Percentiles rank a stretch among this genome's conserved stretches.
Conservation (phyloP, 2,113 vertebrate species). For the Dermatemys mawii region DNA sequence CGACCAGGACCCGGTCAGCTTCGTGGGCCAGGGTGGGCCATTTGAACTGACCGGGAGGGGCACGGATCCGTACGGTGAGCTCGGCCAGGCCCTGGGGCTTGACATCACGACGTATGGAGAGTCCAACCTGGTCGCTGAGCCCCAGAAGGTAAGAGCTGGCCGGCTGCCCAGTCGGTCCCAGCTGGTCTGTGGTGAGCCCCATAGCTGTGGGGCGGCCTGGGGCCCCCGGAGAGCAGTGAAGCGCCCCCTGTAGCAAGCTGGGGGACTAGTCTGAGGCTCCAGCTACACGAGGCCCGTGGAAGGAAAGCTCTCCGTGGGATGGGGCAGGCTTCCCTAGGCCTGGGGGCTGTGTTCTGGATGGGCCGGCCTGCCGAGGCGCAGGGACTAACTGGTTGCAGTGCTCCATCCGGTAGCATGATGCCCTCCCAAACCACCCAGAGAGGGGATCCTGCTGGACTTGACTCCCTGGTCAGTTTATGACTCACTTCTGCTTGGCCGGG, state of each 20-base stretch:
- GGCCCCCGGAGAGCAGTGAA: background rate
- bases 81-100: background rate
- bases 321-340: too few species aligned
- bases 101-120: constrained; percentile 80
- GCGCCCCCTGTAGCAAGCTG: background rate
- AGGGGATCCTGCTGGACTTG: background rate
- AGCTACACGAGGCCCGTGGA: background rate
- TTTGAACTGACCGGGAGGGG: constrained; percentile 48
- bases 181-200: too few species aligned
- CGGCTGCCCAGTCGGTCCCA: background rate
- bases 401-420: background rate
- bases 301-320: too few species aligned
- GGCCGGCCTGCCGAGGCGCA: too few species aligned
- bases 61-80: background rate
- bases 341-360: too few species aligned
- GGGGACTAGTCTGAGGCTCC: background rate
- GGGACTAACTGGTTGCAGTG: too few species aligned
- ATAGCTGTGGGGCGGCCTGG: too few species aligned
- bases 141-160: constrained; percentile 82
- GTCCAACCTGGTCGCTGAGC: constrained; percentile 88
- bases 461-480: background rate
- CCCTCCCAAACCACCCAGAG: background rate
- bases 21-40: constrained; percentile 62
- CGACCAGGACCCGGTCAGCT: constrained; percentile 45
- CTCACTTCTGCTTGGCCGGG: too few species aligned